Evolutionary conservation across 2,888 invertebrate genomes (phyloP), one percentile per base, ranked within the genome.

Genomic region (Hirtodrosophila histrioides): DNA sequence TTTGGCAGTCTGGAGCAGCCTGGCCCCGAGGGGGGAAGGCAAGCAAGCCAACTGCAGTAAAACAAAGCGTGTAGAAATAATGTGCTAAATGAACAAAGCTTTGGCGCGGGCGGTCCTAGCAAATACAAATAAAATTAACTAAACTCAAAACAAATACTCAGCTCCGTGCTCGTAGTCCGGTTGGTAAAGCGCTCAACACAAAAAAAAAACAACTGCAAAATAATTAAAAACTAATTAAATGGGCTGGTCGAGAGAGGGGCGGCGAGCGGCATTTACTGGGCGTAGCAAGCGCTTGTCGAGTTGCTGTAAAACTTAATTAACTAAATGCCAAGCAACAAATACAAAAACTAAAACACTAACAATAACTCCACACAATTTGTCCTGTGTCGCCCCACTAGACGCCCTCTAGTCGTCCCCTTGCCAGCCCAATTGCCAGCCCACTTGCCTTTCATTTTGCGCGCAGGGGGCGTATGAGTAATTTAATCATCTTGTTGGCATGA

Each of bases 221-320:
- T 83, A 83, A 83, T 83, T 83, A 85, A 85, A 83, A 82, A 81
- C 76, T 84, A 84, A 82, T 82, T 82, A 84, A 78, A 74, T 69
- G 74, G 67, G 62, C 48, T 53, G 60, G 11, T 17, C 27, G 23
- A 6, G 27, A n/a, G 27, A 9, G 33, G 10, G 37, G 23, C 7
- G 33, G 12, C 4, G 9, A 10, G 31, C 3, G 6, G 33, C 17
- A 54, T 29, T 51, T 61, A 56, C 36, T 40, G 60, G 62, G 53
- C 56, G 37, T 53, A 27, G 27, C 27, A 27, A 17, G 35, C 60
- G 60, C 41, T 67, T 61, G 75, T 50, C 65, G 69, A 68, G 82
- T 58, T 78, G 74, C 63, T 85, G 79, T 82, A 67, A 77, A 83
- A 85, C 82, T 85, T 83, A 83, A 83, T 83, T 83, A 83, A 85